Conservation (phyloP, 1,140 invertebrate species). For the Chlorops oryzae region DNA sequence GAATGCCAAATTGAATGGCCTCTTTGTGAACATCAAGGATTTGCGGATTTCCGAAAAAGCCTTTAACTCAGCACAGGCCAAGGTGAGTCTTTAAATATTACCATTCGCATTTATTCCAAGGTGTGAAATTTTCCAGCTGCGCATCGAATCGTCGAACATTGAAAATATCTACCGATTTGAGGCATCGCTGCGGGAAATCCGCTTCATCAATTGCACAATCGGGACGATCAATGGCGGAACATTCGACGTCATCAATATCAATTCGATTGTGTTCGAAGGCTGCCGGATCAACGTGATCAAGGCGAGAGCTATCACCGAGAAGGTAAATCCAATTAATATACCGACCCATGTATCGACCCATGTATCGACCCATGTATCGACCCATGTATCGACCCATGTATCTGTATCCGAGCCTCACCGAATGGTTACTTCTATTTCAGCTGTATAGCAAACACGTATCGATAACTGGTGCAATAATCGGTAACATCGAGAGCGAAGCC, state of each 20-base stretch:
- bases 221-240: constrained; percentile 21
- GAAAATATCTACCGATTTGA: constrained; percentile 26
- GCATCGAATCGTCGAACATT: constrained; percentile 24
- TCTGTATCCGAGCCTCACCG: background rate
- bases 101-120: background rate
- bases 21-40: constrained; percentile 20
- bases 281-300: constrained; percentile 32
- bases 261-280: constrained; percentile 26
- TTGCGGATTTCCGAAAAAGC: constrained; percentile 27
- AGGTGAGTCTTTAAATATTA: constrained; percentile 33
- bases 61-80: constrained; percentile 26
- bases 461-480: constrained; percentile 31
- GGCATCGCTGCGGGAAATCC: constrained; percentile 32
- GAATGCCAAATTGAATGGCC: constrained; percentile 26
- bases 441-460: constrained; percentile 31
- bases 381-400: no score
- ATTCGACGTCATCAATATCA: constrained; percentile 38
- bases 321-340: no score
- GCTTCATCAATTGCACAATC: constrained; percentile 27
- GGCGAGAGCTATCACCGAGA: constrained; percentile 29
- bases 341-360: no score
- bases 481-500: constrained; percentile 36
- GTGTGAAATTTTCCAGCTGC: constrained; percentile 18
- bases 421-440: constrained; percentile 14
- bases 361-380: no score